A percentile compares a stretch with the other conserved stretches of the same genome.
These are phyloP conservation scores for Protomyctophum bolini DNA, from an alignment of 2,113 vertebrate species.

Conservation along the genomic window DNA sequence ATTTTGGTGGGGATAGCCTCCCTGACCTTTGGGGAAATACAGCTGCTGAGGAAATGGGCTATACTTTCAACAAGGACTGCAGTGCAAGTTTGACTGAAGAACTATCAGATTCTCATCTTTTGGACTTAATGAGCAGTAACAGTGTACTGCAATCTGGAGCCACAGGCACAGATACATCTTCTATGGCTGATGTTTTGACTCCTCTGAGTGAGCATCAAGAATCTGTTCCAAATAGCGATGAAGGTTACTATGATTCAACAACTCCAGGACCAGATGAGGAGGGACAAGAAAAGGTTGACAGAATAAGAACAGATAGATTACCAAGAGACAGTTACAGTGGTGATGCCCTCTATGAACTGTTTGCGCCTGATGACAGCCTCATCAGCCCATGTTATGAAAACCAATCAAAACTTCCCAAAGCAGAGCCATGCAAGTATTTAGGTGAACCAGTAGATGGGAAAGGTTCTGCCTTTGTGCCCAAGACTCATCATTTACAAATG, in stretches of 20 bases:
- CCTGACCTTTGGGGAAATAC: slow-evolving; percentile 81
- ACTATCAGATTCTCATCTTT: slow-evolving; percentile 61
- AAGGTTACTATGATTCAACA: slow-evolving; percentile 96
- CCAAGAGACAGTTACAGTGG: slow-evolving; percentile 97
- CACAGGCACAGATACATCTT: slow-evolving; percentile 57
- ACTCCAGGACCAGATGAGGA: slow-evolving; percentile 93
- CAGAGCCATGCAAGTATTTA: slow-evolving; percentile 80
- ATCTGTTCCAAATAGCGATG: slow-evolving; percentile 93
- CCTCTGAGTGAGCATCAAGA: slow-evolving; percentile 96
- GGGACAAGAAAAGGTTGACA: slow-evolving; percentile 78
- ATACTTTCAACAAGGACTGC: slow-evolving; percentile 60
- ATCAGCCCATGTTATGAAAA: slow-evolving; percentile 85
- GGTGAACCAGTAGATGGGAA: slow-evolving; percentile 61
- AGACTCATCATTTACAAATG: slow-evolving; percentile 82
- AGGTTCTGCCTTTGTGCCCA: slow-evolving; percentile 72
- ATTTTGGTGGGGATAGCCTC: slow-evolving; percentile 84
- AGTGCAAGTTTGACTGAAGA: slow-evolving; percentile 54
- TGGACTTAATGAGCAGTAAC: slow-evolving; percentile 63
- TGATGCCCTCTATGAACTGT: slow-evolving; percentile 95
- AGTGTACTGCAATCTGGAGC: slow-evolving; percentile 66
- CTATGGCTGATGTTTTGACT: slow-evolving; percentile 80
- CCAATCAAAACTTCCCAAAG: slow-evolving; percentile 74
- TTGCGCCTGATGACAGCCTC: slow-evolving; percentile 87
- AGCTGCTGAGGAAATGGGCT: slow-evolving; percentile 74
- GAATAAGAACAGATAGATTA: slow-evolving; percentile 81